Evolutionary conservation across 2,797 vertebrate species (phyloP).

Genomic region (Rhynchotus rufescens): DNA sequence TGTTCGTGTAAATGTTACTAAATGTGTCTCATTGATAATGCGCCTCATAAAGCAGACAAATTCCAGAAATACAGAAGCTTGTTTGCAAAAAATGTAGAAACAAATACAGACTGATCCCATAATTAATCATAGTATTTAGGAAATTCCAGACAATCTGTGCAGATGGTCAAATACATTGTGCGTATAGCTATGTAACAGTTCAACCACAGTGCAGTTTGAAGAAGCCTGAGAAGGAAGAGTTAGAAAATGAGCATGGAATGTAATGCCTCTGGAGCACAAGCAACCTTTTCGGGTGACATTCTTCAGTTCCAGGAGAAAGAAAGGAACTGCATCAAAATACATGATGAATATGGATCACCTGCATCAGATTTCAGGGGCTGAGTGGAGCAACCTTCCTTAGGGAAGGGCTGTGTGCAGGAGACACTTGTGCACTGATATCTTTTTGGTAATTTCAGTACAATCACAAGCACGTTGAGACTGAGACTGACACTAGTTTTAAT

Average conservation of each 20-base stretch:
- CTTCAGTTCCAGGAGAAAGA: conserved; percentile 28
- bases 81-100: conserved; percentile 59
- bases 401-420: background rate
- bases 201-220: conserved; percentile 36
- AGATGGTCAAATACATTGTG: conserved; percentile 27
- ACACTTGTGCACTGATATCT: background rate
- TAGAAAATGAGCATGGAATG: background rate
- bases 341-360: background rate
- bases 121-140: conserved; percentile 54
- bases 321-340: background rate
- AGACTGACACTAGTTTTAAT: background rate
- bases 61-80: conserved; percentile 75
- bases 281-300: conserved; percentile 13
- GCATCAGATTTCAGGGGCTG: background rate
- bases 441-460: background rate
- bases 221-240: background rate
- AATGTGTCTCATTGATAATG: conserved; percentile 33
- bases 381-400: background rate
- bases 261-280: background rate
- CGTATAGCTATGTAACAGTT: conserved; percentile 4
- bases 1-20: conserved; percentile 36
- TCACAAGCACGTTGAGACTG: background rate
- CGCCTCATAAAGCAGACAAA: conserved; percentile 40
- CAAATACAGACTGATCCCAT: conserved; percentile 55
- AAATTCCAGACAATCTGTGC: conserved; percentile 56